Evolutionary conservation across 2,888 invertebrate genomes (phyloP), one percentile per base, ranked within the genome.

Genomic region (Volucella bombylans): DNA sequence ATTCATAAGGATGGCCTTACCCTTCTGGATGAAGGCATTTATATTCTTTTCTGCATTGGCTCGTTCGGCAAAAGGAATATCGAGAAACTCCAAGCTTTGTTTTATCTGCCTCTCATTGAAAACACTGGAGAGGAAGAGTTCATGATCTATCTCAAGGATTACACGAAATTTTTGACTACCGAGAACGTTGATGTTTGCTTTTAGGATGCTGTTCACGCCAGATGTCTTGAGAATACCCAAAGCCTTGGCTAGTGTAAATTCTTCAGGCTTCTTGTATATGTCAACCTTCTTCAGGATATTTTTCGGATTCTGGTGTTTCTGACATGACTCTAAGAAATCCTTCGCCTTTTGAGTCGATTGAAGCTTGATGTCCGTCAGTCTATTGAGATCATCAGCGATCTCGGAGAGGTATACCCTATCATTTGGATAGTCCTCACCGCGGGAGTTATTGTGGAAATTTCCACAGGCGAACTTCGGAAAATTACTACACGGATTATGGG

Each of bases 391-490:
- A 4, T 77, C 65, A n/a, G 86, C 86, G 45, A 86, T 77, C 14
- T 77, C 73, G 4, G 86, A 77, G 4, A 78, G 67, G 50, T 86
- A 86, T 0, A 86, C 82, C 4, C 82, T 39, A 59, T 86, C 86
- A n/a, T 86, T 78, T n/a, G 86, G 86, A 41, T 86, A 86, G 12
- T 68, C 55, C 45, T 59, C 78, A 1, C 73, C 73, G 0, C 15
- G 52, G 14, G 86, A 73, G 1, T 49, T 38, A 10, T 82, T 86
- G 15, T 67, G 81, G 8, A 23, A 86, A n/a, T 73, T 52, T 1
- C 86, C 86, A 31, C 86, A 86, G 2, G 86, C 77, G 18, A 73
- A 86, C 14, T 82, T 86, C 9, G 82, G 82, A 12, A 86, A 86
- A 41, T 86, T 82, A 2, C 39, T 59, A 54, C 86, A 86, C 1